phyloP scores from a whole-genome alignment of 2,888 invertebrate species.

The Eucera pruinosa region DNA sequence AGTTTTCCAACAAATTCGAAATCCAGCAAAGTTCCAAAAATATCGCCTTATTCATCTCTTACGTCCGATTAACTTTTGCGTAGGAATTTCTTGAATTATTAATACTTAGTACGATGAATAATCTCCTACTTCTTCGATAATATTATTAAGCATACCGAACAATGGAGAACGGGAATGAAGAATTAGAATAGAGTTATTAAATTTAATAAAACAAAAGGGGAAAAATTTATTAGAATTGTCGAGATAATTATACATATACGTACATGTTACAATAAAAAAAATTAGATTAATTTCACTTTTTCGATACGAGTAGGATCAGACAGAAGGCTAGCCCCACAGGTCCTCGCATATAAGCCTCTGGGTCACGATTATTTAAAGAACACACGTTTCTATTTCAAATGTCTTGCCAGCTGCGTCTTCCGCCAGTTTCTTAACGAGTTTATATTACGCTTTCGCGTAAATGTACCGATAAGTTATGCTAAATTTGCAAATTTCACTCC shows the following conservation, averaged over 20 bases:
- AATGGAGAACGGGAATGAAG: background rate
- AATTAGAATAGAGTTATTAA: background rate
- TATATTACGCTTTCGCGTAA: slow-evolving; percentile 61
- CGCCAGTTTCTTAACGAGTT: slow-evolving; percentile 76
- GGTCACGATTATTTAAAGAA: slow-evolving; percentile 84
- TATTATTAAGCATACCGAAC: background rate
- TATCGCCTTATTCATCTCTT: slow-evolving; percentile 20
- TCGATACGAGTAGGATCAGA: slow-evolving; percentile 45
- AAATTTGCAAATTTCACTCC: slow-evolving; percentile 1
- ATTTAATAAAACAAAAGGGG: background rate
- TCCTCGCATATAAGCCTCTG: slow-evolving; percentile 78
- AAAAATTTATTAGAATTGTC: too few relatives aligned
- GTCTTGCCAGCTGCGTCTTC: slow-evolving; percentile 81
- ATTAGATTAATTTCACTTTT: slow-evolving; percentile 47
- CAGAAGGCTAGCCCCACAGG: slow-evolving; percentile 48
- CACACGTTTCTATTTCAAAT: slow-evolving; percentile 83
- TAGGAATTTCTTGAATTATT: background rate
- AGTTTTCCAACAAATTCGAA: slow-evolving; percentile 23
- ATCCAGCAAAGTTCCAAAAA: slow-evolving; percentile 22
- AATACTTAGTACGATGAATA: too few relatives aligned
- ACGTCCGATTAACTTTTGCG: background rate
- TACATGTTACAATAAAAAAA: background rate
- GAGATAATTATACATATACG: background rate
- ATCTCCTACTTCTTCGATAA: background rate
- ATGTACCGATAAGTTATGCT: slow-evolving; percentile 32